Evolutionary conservation across 2,113 vertebrate species (phyloP), one percentile per base, ranked within the genome.

Genomic region (Carlito syrichta): DNA sequence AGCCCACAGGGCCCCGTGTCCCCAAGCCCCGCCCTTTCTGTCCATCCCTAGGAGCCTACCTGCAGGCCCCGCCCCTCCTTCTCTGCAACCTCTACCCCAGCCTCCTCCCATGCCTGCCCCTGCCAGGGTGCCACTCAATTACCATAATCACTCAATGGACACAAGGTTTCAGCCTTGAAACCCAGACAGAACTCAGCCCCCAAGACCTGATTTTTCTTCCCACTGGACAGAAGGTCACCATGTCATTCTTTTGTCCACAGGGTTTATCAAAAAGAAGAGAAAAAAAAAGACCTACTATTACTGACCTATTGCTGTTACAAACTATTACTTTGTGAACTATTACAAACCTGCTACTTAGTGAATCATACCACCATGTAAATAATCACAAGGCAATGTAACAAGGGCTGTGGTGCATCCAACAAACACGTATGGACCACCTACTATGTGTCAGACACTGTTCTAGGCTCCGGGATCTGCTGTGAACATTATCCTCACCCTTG

Each of bases 71-170:
- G 2, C 56, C 43, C 0, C 7, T 27, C 12, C 45, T 45, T 11
- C 10, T 43, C 68, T 52, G n/a, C 43, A 27, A 1, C 56, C 2
- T 63, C 6, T 16, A 25, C 6, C 14, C 16, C 27, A 32, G 43
- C 25, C 22, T 52, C 6, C 1, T 40, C 43, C n/a, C 50, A 16
- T 38, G 9, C 68, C 25, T n/a, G n/a, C n/a, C n/a, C n/a, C n/a
- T 43, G 8, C 71, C 20, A 5, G 4, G 30, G 38, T n/a, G 10
- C 43, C 20, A 13, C 23, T 32, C 27, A 6, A 71, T 48, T 62
- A 8, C 32, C 4, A 35, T 69, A 1, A 1, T 52, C 9, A 20
- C 63, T 69, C 1, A 3, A 0, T 10, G 32, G 48, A 32, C 9
- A 63, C 22, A 38, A 68, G 35, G 69, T 45, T 19, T 60, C 27